Percentiles rank a stretch among this genome's conserved stretches.
Evolutionary conservation across 2,797 vertebrate species (phyloP).

Genomic region (Argya squamiceps): DNA sequence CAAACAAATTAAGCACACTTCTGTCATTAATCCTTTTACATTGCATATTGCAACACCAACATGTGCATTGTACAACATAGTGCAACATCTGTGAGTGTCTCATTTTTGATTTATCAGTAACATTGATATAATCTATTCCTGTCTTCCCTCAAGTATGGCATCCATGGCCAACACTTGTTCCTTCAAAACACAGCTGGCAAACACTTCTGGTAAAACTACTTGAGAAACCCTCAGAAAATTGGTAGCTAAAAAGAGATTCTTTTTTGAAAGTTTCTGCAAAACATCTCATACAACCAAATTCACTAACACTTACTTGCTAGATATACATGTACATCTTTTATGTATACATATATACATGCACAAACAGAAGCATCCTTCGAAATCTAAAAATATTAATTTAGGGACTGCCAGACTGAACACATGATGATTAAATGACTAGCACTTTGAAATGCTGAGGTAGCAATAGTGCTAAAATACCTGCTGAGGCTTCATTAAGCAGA

Average conservation of each 20-base stretch:
- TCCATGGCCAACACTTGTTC: background rate
- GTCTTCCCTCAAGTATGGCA: background rate
- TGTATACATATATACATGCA: background rate
- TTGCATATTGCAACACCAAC: background rate
- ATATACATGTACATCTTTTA: background rate
- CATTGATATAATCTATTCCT: background rate
- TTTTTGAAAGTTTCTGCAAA: background rate
- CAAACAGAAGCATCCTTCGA: background rate
- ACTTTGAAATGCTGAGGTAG: background rate
- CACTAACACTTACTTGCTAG: background rate
- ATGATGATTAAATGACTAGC: background rate
- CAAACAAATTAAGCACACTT: background rate
- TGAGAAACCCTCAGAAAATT: background rate
- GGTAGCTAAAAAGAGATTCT: background rate
- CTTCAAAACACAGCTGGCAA: background rate
- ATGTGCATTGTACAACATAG: fast-evolving
- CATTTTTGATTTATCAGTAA: background rate
- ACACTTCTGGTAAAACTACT: background rate
- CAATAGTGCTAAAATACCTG: background rate
- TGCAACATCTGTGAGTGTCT: background rate
- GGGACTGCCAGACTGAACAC: background rate
- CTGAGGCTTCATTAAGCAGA: conserved; percentile 13
- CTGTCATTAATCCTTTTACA: background rate
- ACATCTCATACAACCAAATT: background rate
- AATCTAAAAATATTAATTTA: background rate